Percentiles rank a stretch among this genome's conserved stretches.
Conservation (phyloP, 2,797 vertebrate genomes). For the Capromys pilorides region DNA sequence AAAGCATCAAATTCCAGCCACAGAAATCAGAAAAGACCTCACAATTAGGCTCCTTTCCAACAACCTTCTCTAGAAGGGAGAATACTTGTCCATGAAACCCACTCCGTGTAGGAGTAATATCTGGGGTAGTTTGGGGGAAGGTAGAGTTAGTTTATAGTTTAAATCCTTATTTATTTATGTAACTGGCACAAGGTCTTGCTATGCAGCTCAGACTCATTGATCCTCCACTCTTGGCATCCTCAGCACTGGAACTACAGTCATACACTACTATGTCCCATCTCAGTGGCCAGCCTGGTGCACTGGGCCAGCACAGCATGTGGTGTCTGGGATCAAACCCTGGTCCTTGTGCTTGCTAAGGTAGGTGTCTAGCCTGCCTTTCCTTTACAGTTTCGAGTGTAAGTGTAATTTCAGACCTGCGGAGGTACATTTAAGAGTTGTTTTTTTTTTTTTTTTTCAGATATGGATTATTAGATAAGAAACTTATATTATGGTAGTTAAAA, state of each 20-base stretch:
- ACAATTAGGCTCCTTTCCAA: slow-evolving; percentile 18
- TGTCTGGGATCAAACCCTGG: too few species aligned
- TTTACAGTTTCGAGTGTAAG: slow-evolving; percentile 5
- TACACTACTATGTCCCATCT: too few species aligned
- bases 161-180: not conserved
- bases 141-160: slow-evolving; percentile 49
- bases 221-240: too few species aligned
- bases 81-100: slow-evolving; percentile 46
- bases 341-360: too few species aligned
- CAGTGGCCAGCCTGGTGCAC: too few species aligned
- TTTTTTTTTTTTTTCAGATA: not conserved
- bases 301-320: too few species aligned
- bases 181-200: too few species aligned
- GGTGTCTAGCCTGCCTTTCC: too few species aligned
- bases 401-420: slow-evolving; percentile 9
- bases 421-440: not conserved
- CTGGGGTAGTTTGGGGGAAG: not conserved
- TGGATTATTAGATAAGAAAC: not conserved
- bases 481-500: not conserved
- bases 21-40: slow-evolving; percentile 63
- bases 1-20: slow-evolving; percentile 39
- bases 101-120: slow-evolving; percentile 9
- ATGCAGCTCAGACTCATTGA: too few species aligned
- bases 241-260: too few species aligned
- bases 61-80: slow-evolving; percentile 39